phyloP scores from a whole-genome alignment of 2,113 vertebrate genomes.

The Xenus cinereus region DNA sequence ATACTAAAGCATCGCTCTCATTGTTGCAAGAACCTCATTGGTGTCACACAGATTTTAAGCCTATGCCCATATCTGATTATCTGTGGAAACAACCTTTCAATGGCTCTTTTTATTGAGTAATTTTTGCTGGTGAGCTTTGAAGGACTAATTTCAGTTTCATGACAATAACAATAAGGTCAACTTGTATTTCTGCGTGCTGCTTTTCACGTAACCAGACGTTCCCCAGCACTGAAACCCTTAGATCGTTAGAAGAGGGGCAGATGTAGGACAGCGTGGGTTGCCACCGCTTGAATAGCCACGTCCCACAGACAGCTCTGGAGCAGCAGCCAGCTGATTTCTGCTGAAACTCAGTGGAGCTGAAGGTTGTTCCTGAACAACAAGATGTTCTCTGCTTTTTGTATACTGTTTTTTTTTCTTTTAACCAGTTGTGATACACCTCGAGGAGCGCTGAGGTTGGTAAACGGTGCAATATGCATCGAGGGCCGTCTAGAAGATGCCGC shows the following conservation, averaged over 20 bases:
- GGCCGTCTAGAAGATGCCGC: background rate
- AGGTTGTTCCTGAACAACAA: background rate
- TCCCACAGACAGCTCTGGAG: background rate
- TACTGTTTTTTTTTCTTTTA: background rate
- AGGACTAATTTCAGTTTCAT: constrained; percentile 60
- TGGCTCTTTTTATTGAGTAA: background rate
- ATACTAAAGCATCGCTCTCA: background rate
- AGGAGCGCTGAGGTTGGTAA: background rate
- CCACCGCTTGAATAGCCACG: background rate
- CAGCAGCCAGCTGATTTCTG: background rate
- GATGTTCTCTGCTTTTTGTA: background rate
- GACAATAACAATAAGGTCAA: constrained; percentile 57
- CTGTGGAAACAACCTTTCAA: constrained; percentile 58
- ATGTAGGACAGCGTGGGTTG: background rate
- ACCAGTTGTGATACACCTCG: background rate
- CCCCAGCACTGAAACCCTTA: background rate
- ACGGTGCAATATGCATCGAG: background rate
- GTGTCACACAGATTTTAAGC: constrained; percentile 60
- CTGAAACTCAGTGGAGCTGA: background rate
- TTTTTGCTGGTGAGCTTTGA: constrained; percentile 7
- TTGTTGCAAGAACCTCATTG: constrained; percentile 48
- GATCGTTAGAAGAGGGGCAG: background rate
- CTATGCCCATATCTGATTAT: constrained; percentile 48
- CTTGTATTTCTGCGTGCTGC: constrained; percentile 30
- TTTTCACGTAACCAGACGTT: constrained; percentile 13